Evolutionary conservation across 2,888 invertebrate genomes (phyloP).

Genomic region (Heliconius cydno): DNA sequence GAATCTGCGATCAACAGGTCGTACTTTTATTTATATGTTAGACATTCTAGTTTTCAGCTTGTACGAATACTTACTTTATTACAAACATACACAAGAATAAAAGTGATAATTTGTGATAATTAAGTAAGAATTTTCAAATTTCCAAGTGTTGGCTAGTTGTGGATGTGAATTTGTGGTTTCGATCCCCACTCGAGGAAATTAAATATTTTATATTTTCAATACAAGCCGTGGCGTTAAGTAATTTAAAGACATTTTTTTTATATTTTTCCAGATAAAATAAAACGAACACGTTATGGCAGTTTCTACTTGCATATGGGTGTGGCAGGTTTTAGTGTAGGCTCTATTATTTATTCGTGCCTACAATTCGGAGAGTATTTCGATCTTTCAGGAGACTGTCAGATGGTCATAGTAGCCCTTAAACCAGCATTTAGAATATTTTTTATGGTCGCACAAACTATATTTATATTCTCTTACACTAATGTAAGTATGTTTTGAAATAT

Average conservation of each 20-base stretch:
- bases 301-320: conserved; percentile 86
- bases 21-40: background rate
- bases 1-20: background rate
- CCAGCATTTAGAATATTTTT: conserved; percentile 85
- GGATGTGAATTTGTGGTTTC: no score
- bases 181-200: no score
- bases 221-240: no score
- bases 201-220: no score
- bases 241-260: background rate
- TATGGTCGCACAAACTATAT: conserved; percentile 87
- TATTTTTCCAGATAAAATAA: conserved; percentile 58
- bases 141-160: no score
- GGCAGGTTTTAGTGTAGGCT: conserved; percentile 87
- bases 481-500: conserved; percentile 67
- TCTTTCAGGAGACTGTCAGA: conserved; percentile 84
- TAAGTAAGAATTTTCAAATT: background rate
- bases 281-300: conserved; percentile 81
- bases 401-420: conserved; percentile 84
- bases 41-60: background rate
- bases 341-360: conserved; percentile 88
- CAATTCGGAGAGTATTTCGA: conserved; percentile 89
- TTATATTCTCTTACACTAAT: conserved; percentile 88
- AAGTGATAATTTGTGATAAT: no score
- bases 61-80: background rate
- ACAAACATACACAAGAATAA: background rate